A percentile compares a stretch with the other conserved stretches of the same genome.
These are phyloP conservation scores for Neodontobutis hainanensis DNA, from an alignment of 2,113 vertebrate genomes.

Conservation along the genomic window DNA sequence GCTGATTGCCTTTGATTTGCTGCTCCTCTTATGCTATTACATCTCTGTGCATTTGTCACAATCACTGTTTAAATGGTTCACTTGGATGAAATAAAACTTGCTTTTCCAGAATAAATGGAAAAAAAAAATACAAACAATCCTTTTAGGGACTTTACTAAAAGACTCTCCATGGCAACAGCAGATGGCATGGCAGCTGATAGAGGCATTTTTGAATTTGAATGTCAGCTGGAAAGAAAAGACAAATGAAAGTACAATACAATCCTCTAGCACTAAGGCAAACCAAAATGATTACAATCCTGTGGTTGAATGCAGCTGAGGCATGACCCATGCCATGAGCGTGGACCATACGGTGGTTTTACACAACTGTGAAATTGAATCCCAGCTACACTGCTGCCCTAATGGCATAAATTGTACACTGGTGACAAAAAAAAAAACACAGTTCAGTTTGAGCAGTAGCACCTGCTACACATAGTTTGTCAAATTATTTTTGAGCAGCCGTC, in stretches of 20 bases:
- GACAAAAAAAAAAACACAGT: not conserved
- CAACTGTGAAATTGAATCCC: not conserved
- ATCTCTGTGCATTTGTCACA: slow-evolving; percentile 26
- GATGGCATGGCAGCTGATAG: slow-evolving; percentile 28
- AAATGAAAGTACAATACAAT: too few species aligned
- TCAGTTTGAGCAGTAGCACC: not conserved
- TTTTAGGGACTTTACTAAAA: slow-evolving; percentile 34
- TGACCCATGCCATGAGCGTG: too few species aligned
- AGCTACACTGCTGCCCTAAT: not conserved
- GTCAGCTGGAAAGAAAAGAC: not conserved
- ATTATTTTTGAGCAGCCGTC: too few species aligned
- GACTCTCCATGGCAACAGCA: slow-evolving; percentile 59
- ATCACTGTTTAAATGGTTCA: slow-evolving; percentile 41
- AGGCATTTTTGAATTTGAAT: slow-evolving; percentile 16
- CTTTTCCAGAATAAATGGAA: slow-evolving; percentile 26
- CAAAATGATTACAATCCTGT: too few species aligned
- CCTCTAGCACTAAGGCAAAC: too few species aligned
- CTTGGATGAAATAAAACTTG: slow-evolving; percentile 18
- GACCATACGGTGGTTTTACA: too few species aligned
- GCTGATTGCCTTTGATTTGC: slow-evolving; percentile 14
- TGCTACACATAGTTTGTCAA: not conserved
- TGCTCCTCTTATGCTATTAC: slow-evolving; percentile 11
- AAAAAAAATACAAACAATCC: slow-evolving; percentile 21
- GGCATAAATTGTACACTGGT: not conserved
- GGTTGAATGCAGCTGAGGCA: too few species aligned